These are phyloP conservation scores for Acanthosoma haemorrhoidale DNA, from an alignment of 2,888 invertebrate species.

Conservation along the genomic window DNA sequence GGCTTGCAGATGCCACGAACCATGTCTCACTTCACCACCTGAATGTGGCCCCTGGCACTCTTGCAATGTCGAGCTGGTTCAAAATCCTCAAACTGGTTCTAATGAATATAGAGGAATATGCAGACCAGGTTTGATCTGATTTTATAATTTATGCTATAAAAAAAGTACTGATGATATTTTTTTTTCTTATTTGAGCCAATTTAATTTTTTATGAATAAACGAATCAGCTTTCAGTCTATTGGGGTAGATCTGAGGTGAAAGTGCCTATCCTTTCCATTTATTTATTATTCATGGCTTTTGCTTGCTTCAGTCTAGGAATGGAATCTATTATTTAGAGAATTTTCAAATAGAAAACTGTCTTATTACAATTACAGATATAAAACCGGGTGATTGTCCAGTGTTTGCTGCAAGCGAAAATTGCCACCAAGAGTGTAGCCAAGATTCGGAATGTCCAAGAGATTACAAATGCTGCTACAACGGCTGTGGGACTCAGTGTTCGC, in stretches of 20 bases:
- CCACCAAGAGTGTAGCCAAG: conserved; percentile 66
- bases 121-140: conserved; percentile 52
- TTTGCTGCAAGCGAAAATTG: conserved; percentile 51
- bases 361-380: too few species aligned
- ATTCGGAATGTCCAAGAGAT: conserved; percentile 52
- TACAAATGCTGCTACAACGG: conserved; percentile 78
- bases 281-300: too few species aligned
- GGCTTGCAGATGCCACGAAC: conserved; percentile 68
- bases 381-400: conserved; percentile 62
- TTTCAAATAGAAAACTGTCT: too few species aligned
- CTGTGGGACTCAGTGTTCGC: conserved; percentile 67
- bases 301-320: too few species aligned
- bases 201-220: too few species aligned
- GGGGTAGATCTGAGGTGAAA: too few species aligned
- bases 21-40: conserved; percentile 55
- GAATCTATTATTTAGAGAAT: too few species aligned
- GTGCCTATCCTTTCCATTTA: too few species aligned
- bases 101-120: conserved; percentile 58
- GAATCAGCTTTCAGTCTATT: too few species aligned
- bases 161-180: too few species aligned
- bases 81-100: conserved; percentile 44
- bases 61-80: conserved; percentile 62
- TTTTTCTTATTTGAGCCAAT: too few species aligned
- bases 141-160: neutral
- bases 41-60: conserved; percentile 59